A percentile compares a stretch with the other conserved stretches of the same genome.
These are phyloP conservation scores for Syrista parreyssii DNA, from an alignment of 2,888 invertebrate species.

Conservation along the genomic window DNA sequence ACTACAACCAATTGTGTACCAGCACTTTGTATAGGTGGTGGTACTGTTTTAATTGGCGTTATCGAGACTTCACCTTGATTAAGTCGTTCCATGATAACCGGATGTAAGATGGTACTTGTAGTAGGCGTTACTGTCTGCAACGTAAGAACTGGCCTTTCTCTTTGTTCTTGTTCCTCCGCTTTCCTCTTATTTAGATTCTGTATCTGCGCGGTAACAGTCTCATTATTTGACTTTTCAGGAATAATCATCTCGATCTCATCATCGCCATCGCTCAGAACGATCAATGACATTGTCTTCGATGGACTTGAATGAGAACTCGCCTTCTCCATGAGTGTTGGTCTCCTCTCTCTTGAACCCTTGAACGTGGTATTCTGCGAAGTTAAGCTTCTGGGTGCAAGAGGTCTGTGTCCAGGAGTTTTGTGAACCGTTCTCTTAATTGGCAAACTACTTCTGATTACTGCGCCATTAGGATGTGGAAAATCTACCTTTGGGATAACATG, in stretches of 20 bases:
- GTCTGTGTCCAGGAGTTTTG: constrained; percentile 6
- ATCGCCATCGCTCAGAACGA: constrained; percentile 61
- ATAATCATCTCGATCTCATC: constrained; percentile 63
- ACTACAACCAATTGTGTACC: constrained; percentile 58
- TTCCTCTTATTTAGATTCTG: not conserved
- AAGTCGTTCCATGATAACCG: constrained; percentile 59
- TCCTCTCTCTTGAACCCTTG: not conserved
- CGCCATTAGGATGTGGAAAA: constrained; percentile 37
- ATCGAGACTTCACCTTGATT: constrained; percentile 61
- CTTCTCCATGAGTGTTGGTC: not conserved
- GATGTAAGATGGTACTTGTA: constrained; percentile 40
- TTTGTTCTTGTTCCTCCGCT: constrained; percentile 9
- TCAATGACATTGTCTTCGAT: constrained; percentile 54
- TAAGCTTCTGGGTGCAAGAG: constrained; percentile 6
- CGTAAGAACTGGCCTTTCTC: constrained; percentile 35
- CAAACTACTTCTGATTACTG: constrained; percentile 35
- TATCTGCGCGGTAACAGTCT: not conserved
- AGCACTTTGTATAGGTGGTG: constrained; percentile 29
- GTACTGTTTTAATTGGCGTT: constrained; percentile 52
- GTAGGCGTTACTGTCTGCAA: constrained; percentile 36
- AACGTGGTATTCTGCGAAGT: constrained; percentile 2
- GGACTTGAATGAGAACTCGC: not conserved
- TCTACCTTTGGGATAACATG: constrained; percentile 11
- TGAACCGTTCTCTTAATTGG: constrained; percentile 22
- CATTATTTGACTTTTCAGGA: constrained; percentile 36